These are phyloP conservation scores for Cottus gobio DNA, from an alignment of 2,113 vertebrate genomes.

Conservation along the genomic window DNA sequence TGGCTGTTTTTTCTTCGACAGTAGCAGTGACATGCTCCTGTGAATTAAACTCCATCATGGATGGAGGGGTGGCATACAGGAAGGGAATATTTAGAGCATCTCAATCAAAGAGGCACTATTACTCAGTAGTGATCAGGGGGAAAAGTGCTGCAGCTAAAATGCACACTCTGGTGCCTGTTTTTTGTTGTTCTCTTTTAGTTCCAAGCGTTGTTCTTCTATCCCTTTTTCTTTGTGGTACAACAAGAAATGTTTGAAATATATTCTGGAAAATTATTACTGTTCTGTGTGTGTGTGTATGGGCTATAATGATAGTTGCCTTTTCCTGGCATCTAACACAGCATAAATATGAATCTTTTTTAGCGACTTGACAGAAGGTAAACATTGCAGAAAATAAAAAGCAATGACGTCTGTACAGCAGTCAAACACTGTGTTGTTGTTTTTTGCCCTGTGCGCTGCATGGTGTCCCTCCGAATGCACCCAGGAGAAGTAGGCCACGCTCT, in stretches of 20 bases:
- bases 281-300: neutral
- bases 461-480: conserved; percentile 54
- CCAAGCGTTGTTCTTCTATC: neutral
- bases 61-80: conserved; percentile 12
- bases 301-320: neutral
- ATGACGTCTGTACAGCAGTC: neutral
- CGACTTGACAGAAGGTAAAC: neutral
- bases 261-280: neutral
- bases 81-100: conserved; percentile 21
- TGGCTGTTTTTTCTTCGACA: neutral
- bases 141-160: conserved; percentile 1
- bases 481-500: conserved; percentile 72
- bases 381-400: neutral
- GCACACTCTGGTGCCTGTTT: neutral
- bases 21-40: neutral
- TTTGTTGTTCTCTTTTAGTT: neutral
- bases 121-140: neutral
- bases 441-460: conserved; percentile 27
- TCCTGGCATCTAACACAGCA: neutral
- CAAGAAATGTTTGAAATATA: neutral
- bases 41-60: conserved; percentile 7
- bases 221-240: neutral
- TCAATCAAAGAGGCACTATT: neutral
- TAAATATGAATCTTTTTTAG: neutral
- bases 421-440: conserved; percentile 8